Base-by-base conservation (phyloP, 2,797 vertebrate species). In the Xenopus petersii region DNA sequence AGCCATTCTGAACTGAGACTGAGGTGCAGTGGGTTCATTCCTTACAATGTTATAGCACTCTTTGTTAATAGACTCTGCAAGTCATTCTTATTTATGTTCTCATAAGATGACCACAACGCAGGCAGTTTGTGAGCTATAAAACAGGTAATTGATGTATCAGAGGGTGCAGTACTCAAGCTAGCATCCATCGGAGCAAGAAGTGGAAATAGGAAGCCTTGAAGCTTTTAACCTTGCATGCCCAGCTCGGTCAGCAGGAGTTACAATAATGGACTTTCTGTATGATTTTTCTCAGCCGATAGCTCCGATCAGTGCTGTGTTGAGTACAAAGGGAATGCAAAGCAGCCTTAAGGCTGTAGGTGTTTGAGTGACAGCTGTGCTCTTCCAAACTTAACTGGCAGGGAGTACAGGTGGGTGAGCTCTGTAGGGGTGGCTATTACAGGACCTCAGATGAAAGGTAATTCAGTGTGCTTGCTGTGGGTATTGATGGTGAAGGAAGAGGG, bases 191-290 rank as follows among this genome's bases (percentile, higher is more conserved):
- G 49, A 85, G 79, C 76, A 1, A 0, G 1, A 0, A 54, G 24
- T 13, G 26, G 46, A 77, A 56, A 73, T 67, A 33, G 55, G 46
- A 48, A 64, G 75, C 60, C 72, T 68, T 8, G 0, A 73, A 78
- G 15, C 69, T 30, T 63, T 42, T 0, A 30, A 68, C 63, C 78
- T 80, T 62, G 36, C 36, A 75, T 54, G 61, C 75, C 77, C 76
- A 73, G 67, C 73, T 75, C 12, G 72, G 81, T 70, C 81, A 82
- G 66, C 73, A 64, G 75, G 79, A 54, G 7, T 46, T 2, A 0
- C 67, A 81, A 72, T 78, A 83, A 84, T 61, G 64, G 75, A 2
- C 66, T 75, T 77, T 67, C 67, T 5, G 0, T 63, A 51, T 47
- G 0, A 0, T 55, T 55, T 70, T 48, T 17, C 69, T 46, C 58